These are phyloP conservation scores for Egretta garzetta DNA, from an alignment of 2,113 vertebrate genomes.

Conservation along the genomic window DNA sequence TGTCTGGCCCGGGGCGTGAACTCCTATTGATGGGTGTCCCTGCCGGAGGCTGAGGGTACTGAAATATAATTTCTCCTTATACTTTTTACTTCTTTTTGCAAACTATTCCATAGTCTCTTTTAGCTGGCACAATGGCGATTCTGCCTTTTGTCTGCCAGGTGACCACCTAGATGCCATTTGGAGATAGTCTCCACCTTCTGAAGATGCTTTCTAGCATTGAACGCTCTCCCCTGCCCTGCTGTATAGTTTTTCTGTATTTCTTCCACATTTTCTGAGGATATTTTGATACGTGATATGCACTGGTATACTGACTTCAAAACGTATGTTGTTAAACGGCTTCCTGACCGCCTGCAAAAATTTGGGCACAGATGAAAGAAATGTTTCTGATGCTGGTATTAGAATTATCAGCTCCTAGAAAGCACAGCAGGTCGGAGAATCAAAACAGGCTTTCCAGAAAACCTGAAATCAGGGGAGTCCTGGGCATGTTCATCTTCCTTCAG, in stretches of 20 bases:
- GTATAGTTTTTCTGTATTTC: neutral
- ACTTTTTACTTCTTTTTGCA: no score
- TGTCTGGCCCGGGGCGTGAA: neutral
- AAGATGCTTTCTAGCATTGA: neutral
- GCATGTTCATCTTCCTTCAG: neutral
- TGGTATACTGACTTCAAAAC: neutral
- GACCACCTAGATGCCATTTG: no score
- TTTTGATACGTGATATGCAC: neutral
- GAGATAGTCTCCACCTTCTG: neutral
- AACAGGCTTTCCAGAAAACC: neutral
- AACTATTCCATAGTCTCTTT: neutral
- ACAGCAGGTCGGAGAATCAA: neutral
- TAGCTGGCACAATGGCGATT: neutral
- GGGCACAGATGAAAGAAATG: neutral
- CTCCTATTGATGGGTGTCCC: neutral
- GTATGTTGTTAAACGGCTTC: neutral
- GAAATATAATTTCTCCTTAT: neutral
- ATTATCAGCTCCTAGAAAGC: neutral
- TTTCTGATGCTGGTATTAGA: neutral
- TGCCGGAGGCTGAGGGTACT: neutral
- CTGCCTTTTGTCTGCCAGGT: neutral
- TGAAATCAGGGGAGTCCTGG: neutral
- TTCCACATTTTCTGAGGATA: neutral
- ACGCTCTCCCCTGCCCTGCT: neutral
- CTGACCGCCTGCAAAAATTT: neutral